These are phyloP conservation scores for Cepphus grylle DNA, from an alignment of 2,113 vertebrate species.

Conservation along the genomic window DNA sequence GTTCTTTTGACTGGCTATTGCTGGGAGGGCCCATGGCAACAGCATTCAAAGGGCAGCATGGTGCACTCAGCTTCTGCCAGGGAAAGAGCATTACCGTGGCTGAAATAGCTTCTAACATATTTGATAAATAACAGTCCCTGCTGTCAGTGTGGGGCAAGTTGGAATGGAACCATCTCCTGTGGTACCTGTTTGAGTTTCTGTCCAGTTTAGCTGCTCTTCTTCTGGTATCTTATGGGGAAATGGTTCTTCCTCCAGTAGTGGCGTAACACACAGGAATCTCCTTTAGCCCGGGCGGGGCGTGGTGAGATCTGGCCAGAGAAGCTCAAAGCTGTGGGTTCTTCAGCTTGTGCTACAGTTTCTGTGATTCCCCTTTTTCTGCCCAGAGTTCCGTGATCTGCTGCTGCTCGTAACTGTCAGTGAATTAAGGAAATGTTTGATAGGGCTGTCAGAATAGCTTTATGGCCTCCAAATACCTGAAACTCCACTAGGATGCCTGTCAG, in stretches of 20 bases:
- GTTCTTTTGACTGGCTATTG: not conserved
- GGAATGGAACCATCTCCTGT: not conserved
- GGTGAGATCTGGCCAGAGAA: not conserved
- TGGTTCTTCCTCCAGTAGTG: not conserved
- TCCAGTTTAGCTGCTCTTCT: not conserved
- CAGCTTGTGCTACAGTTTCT: not conserved
- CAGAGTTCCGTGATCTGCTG: not conserved
- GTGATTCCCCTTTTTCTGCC: not conserved
- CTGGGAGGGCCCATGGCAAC: not conserved
- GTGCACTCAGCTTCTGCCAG: not conserved
- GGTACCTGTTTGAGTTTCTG: not conserved
- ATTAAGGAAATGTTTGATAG: not conserved
- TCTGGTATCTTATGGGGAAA: not conserved
- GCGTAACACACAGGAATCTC: not conserved
- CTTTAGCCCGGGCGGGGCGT: not conserved
- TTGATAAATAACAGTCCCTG: not conserved
- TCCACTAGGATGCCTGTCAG: not conserved
- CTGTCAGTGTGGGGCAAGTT: rapidly evolving
- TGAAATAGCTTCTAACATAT: not conserved
- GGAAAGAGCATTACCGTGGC: not conserved
- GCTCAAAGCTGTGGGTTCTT: not conserved
- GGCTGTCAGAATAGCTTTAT: not conserved
- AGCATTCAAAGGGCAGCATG: not conserved
- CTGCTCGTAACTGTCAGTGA: not conserved
- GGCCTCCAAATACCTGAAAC: not conserved